Evolutionary conservation across 1,140 invertebrate species (phyloP), one percentile per base, ranked within the genome.

Genomic region (Paraescarpia echinospica): DNA sequence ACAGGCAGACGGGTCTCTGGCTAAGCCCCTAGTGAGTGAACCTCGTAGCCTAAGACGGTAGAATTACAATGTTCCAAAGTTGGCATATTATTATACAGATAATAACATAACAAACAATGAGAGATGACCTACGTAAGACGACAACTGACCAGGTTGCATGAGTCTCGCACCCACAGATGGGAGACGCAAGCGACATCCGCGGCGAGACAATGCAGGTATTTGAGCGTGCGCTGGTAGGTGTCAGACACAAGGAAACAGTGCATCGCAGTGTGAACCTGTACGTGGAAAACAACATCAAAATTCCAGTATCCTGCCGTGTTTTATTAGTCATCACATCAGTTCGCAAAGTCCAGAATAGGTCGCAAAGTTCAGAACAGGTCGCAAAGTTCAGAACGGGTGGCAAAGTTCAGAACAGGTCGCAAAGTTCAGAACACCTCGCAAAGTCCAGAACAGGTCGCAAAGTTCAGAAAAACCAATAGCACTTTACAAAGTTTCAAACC

Each of bases 181-280:
- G 95, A 96, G 12, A 96, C 93, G 93, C 95, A 96, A 2, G 94
- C 94, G 48, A 96, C 94, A 33, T 95, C 95, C 77, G 94, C 95
- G 35, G 96, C 96, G 91, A 96, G 93, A 93, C 94, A 95, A 93
- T 96, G 95, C 31, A 96, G 94, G 93, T 96, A 96, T 92, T 96
- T 96, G 31, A 96, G 92, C 12, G 96, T 96, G 41, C 95, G 92
- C 89, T 95, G 95, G 93, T 95, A 95, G 18, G 94, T 94, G 93
- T 95, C 94, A 27, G 96, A 95, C 48, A 96, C 93, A 35, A 96
- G 92, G 91, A 94, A 94, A 92, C 94, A 94, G 51, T 94, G 93
- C 92, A 92, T 59, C 92, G 34, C 91, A 59, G 88, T 33, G 34
- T 91, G 89, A 35, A 93, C 22, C 91, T 90, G 35, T 31, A 90